These are phyloP conservation scores for Columba janthina DNA, from an alignment of 2,113 vertebrate species.

Conservation along the genomic window DNA sequence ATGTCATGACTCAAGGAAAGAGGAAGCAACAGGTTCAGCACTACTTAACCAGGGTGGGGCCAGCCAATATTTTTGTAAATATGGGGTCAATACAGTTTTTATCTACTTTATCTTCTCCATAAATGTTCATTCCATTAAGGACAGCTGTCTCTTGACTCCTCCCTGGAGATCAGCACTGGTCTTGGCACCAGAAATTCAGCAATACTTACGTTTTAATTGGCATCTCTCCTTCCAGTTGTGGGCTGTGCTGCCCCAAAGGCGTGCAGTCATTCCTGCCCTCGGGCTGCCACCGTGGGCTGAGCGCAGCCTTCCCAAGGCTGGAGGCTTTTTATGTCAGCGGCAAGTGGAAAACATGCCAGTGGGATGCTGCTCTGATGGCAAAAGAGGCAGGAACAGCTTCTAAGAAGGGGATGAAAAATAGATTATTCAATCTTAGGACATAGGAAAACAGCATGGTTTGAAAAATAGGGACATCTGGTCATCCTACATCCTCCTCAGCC, in stretches of 20 bases:
- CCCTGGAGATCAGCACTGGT: not conserved
- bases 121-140: not conserved
- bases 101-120: constrained; percentile 25
- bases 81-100: constrained; percentile 3
- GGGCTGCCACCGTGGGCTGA: not conserved
- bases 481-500: constrained; percentile 52
- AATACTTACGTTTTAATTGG: constrained; percentile 22
- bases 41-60: not conserved
- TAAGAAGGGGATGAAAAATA: constrained; percentile 60
- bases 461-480: constrained; percentile 69
- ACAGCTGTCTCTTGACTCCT: constrained; percentile 28
- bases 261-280: not conserved
- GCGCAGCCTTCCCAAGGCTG: not conserved
- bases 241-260: not conserved
- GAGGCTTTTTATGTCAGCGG: not conserved
- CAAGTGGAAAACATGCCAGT: not conserved
- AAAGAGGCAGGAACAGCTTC: constrained; percentile 26
- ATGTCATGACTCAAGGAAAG: constrained; percentile 18
- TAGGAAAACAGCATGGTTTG: constrained; percentile 40
- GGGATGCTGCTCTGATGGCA: not conserved
- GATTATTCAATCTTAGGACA: constrained; percentile 57
- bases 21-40: not conserved
- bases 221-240: not conserved
- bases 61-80: constrained; percentile 12
- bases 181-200: constrained; percentile 16